A percentile compares a stretch with the other conserved stretches of the same genome.
Evolutionary conservation across 2,888 invertebrate species (phyloP).

Genomic region (Prenolepis imparis): DNA sequence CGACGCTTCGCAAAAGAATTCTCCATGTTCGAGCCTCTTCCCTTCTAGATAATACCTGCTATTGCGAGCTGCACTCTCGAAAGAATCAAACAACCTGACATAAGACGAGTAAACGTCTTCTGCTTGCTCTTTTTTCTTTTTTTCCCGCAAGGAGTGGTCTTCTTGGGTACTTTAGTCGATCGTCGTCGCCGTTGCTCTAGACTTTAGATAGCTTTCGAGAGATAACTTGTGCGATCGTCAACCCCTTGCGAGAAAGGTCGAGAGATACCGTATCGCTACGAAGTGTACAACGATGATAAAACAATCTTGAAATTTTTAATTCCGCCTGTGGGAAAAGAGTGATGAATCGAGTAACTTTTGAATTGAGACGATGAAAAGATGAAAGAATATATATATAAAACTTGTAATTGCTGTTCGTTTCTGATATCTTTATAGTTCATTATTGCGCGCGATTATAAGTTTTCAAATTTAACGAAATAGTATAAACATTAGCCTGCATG

Average conservation of each 20-base stretch:
- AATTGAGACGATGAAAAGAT: background rate
- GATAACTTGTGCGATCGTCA: conserved; percentile 65
- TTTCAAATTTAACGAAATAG: background rate
- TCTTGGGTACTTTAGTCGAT: conserved; percentile 62
- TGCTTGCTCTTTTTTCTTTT: background rate
- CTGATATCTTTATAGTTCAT: background rate
- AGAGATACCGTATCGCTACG: conserved; percentile 48
- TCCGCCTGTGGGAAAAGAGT: conserved; percentile 16
- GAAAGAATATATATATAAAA: background rate
- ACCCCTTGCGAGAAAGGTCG: conserved; percentile 52
- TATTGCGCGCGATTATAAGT: background rate
- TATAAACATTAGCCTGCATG: background rate
- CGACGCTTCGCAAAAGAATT: conserved; percentile 18
- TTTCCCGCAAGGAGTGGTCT: background rate
- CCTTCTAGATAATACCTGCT: conserved; percentile 61
- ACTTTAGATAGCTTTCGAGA: conserved; percentile 66
- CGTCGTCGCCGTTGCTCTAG: conserved; percentile 60
- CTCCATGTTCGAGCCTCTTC: conserved; percentile 1
- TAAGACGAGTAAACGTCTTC: conserved; percentile 66
- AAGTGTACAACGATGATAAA: conserved; percentile 52
- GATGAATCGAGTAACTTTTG: conserved; percentile 22
- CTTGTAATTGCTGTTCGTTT: background rate
- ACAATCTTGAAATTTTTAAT: conserved; percentile 68
- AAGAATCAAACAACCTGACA: conserved; percentile 63
- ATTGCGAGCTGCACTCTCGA: conserved; percentile 59